Conservation (phyloP, 2,888 invertebrate species). For the Drosophila eohydei region DNA sequence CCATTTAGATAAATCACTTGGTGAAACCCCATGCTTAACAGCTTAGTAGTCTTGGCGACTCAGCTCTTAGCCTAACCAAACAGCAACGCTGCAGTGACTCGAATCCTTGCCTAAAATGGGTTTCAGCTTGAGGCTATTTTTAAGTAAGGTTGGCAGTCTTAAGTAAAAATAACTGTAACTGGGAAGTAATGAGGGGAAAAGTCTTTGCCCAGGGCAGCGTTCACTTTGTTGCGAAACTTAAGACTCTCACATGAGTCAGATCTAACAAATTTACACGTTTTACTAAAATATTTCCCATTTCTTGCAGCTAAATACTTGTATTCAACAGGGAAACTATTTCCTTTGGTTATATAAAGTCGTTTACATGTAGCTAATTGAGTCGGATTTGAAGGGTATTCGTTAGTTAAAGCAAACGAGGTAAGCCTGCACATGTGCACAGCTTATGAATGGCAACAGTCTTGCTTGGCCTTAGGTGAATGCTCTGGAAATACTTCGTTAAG, state of each 20-base stretch:
- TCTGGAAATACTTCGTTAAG: slow-evolving; percentile 46
- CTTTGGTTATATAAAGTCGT: too few species aligned
- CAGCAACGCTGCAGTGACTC: neutral
- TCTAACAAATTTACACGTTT: too few species aligned
- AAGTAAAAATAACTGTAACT: neutral
- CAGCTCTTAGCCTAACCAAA: neutral
- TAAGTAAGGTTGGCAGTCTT: slow-evolving; percentile 6
- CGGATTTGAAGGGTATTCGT: slow-evolving; percentile 8
- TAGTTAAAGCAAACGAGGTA: neutral
- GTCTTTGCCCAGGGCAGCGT: neutral
- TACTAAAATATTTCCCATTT: too few species aligned
- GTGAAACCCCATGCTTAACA: too few species aligned
- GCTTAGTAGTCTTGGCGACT: neutral
- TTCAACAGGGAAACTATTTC: too few species aligned
- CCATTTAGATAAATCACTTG: neutral
- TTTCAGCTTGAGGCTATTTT: neutral
- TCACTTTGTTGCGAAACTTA: neutral
- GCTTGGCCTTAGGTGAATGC: slow-evolving; percentile 24
- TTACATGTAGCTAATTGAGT: neutral
- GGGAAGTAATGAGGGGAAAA: neutral
- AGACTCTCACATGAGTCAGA: too few species aligned
- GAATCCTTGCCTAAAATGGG: neutral
- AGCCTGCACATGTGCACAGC: slow-evolving; percentile 10
- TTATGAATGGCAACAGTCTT: slow-evolving; percentile 14
- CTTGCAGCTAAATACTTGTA: too few species aligned